Evolutionary conservation across 2,888 invertebrate genomes (phyloP).

Genomic region (Synanthedon andrenaeformis): DNA sequence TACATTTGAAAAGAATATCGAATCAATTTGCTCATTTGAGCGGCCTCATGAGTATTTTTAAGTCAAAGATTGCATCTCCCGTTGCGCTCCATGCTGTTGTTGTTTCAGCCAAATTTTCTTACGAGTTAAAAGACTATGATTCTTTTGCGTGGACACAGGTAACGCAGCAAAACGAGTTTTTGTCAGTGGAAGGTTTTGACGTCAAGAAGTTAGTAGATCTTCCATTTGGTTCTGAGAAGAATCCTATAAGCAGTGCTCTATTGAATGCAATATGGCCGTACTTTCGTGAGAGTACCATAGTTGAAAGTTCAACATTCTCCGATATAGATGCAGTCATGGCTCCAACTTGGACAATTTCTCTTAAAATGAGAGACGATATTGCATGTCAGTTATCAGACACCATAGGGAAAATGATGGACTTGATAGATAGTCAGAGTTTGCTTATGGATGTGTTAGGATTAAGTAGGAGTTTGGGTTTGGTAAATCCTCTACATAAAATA

Average conservation of each 20-base stretch:
- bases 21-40: conserved; percentile 85
- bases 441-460: conserved; percentile 60
- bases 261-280: conserved; percentile 89
- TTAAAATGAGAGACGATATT: conserved; percentile 76
- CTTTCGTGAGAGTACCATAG: conserved; percentile 85
- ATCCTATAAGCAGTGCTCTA: conserved; percentile 82
- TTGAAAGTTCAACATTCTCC: conserved; percentile 88
- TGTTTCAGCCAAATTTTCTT: conserved; percentile 82
- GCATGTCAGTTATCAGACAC: conserved; percentile 83
- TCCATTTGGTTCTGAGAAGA: conserved; percentile 87
- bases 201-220: conserved; percentile 65
- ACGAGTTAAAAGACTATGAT: conserved; percentile 73
- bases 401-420: conserved; percentile 76
- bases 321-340: conserved; percentile 87
- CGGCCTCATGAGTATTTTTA: conserved; percentile 87
- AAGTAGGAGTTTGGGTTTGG: conserved; percentile 55
- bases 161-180: conserved; percentile 49
- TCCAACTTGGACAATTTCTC: conserved; percentile 81
- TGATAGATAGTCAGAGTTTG: conserved; percentile 67
- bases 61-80: conserved; percentile 84
- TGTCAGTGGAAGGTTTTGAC: conserved; percentile 62
- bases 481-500: conserved; percentile 76
- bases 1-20: conserved; percentile 85
- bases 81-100: conserved; percentile 73
- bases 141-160: conserved; percentile 74